phyloP scores from a whole-genome alignment of 1,140 invertebrate species.

The Cydia amplana region DNA sequence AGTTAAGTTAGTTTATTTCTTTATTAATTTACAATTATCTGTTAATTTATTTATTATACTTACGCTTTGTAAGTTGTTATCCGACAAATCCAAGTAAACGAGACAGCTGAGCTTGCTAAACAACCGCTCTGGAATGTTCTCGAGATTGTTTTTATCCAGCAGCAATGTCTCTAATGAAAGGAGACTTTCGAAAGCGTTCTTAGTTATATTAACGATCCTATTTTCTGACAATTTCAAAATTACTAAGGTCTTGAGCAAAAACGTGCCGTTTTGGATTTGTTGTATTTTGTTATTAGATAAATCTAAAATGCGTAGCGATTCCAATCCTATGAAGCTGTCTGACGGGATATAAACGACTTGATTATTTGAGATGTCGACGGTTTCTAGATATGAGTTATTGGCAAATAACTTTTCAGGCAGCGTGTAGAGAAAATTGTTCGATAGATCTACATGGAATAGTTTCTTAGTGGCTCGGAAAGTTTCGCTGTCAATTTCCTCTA shows the following conservation, averaged over 20 bases:
- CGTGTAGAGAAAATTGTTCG: constrained; percentile 84
- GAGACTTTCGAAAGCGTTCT: constrained; percentile 80
- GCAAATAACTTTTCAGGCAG: constrained; percentile 83
- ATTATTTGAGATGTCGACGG: constrained; percentile 87
- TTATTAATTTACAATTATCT: no score
- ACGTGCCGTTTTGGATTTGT: constrained; percentile 79
- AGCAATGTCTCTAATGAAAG: constrained; percentile 79
- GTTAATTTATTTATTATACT: no score
- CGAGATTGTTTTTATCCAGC: constrained; percentile 81
- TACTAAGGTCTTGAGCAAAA: constrained; percentile 81
- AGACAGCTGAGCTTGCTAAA: constrained; percentile 66
- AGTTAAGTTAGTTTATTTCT: no score
- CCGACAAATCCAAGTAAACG: constrained; percentile 68
- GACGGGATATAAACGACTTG: constrained; percentile 81
- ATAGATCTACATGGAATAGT: constrained; percentile 86
- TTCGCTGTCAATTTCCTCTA: constrained; percentile 84
- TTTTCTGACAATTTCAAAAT: constrained; percentile 82
- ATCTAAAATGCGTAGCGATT: constrained; percentile 81
- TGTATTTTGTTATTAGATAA: constrained; percentile 82
- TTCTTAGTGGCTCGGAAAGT: constrained; percentile 84
- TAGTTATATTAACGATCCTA: constrained; percentile 80
- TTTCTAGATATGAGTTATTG: constrained; percentile 82
- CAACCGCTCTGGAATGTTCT: constrained; percentile 58
- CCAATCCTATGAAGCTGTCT: constrained; percentile 77
- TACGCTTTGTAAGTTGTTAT: constrained; percentile 66